Conservation (phyloP, 2,797 vertebrate species). For the Halcyon chelicuti region DNA sequence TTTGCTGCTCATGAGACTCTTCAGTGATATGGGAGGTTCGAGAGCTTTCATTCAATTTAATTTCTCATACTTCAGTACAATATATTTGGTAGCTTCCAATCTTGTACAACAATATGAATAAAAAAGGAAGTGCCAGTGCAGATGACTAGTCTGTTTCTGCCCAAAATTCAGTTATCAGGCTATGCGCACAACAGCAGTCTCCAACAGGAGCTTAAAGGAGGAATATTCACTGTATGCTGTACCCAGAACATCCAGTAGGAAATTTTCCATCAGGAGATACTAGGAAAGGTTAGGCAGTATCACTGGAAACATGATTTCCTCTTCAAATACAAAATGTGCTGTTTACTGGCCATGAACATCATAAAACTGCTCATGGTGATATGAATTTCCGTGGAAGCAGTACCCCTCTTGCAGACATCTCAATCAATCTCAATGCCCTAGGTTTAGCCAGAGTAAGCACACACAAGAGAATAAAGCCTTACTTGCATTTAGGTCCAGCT, state of each 20-base stretch:
- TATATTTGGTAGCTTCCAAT: background rate
- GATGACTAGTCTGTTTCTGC: background rate
- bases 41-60: background rate
- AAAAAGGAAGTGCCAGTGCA: background rate
- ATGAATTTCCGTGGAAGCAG: background rate
- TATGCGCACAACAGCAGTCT: background rate
- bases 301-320: background rate
- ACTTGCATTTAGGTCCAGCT: slow-evolving; percentile 95
- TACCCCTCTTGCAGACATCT: background rate
- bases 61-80: background rate
- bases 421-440: background rate
- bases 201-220: background rate
- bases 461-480: slow-evolving; percentile 57
- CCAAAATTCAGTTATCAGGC: background rate
- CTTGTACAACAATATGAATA: background rate
- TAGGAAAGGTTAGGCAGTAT: background rate
- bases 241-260: background rate
- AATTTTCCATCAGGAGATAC: background rate
- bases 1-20: background rate
- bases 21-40: background rate
- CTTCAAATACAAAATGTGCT: background rate
- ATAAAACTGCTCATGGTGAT: background rate
- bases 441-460: background rate
- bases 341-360: background rate
- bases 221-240: background rate